Evolutionary conservation across 2,113 vertebrate species (phyloP), one percentile per base, ranked within the genome.

Genomic region (Cryptoleucopteryx plumbea): DNA sequence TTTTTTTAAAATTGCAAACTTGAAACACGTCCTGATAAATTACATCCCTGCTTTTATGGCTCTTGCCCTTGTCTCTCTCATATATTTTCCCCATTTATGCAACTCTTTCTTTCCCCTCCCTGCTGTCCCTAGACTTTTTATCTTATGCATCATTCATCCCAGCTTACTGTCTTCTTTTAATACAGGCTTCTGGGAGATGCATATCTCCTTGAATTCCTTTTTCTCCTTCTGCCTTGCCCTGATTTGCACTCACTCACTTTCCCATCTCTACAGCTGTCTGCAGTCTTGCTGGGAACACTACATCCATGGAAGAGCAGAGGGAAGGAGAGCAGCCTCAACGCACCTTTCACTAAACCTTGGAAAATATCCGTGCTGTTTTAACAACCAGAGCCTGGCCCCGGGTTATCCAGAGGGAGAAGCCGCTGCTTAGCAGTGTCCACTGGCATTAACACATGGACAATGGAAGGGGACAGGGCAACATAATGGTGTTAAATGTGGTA

Each of bases 81-180:
- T 58, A 29, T 32, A 25, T 71, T 93, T 75, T 55, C 48, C 22
- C 50, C 20, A 43, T 81, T 67, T 22, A 40, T 1, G 3, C 43
- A 42, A 32, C 16, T 25, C 27, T 36, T 55, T n/a, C 81, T 81
- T 63, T 71, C 86, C 55, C 42, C 50, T 94, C 55, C 47, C 22
- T 7, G 8, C 68, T 26, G 13, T 78, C 82, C 81, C 72, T 23
- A 36, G 86, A 55, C 72, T 82, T 50, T 70, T 56, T 62, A 38
- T 43, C 81, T 92, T 56, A 86, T 66, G 80, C 93, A 94, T 97
- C 95, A 91, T 85, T 92, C 92, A 92, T 94, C 59, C 71, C 87
- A 88, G 59, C 43, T 73, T 26, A 5, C 52, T 50, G 71, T 70
- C 66, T 93, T 47, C 88, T 74, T 77, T 68, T 7, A 63, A 86